Evolutionary conservation across 2,797 vertebrate species (phyloP), one percentile per base, ranked within the genome.

Genomic region (Notolabrus celidotus): DNA sequence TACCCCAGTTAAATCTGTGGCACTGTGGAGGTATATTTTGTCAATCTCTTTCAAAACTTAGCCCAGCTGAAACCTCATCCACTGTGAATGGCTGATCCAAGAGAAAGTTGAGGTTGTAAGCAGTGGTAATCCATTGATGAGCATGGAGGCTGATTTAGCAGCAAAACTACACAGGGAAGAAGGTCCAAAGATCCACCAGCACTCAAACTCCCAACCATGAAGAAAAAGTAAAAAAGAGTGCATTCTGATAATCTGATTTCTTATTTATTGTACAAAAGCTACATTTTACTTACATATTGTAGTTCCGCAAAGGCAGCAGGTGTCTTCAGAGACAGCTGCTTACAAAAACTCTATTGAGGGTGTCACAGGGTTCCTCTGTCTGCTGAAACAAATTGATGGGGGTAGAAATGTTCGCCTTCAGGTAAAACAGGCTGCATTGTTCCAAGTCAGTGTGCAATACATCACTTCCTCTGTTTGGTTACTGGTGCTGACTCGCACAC

Each of bases 381-480:
- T 76, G 64, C 78, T 68, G 79, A 81, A 82, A 86, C 70, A 82
- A 90, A 92, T 85, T 86, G 79, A 93, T 89, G 79, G 82, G n/a
- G 82, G 69, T 73, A 70, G 80, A 91, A 91, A 85, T 75, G 74
- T 88, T 83, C 27, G 42, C 84, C 81, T 89, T 79, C 86, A 90
- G 90, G 88, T 89, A 87, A 86, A 82, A 88, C 79, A 82, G 72
- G 22, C 86, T 54, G 86, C 84, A 91, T 93, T 92, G 83, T 92
- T 89, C 85, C 79, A 78, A 76, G 85, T 63, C 78, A 84, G 77
- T 71, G 86, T 85, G 81, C 89, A 86, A 91, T 91, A 86, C 90
- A 93, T 93, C 90, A 91, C 82, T 80, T 89, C 81, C 82, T 88
- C 59, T 36, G 63, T 61, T 85, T 62, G 86, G 82, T 82, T 86